Percentiles rank a stretch among this genome's conserved stretches.
These are phyloP conservation scores for Lemur catta DNA, from an alignment of 2,797 vertebrate genomes.

Conservation along the genomic window DNA sequence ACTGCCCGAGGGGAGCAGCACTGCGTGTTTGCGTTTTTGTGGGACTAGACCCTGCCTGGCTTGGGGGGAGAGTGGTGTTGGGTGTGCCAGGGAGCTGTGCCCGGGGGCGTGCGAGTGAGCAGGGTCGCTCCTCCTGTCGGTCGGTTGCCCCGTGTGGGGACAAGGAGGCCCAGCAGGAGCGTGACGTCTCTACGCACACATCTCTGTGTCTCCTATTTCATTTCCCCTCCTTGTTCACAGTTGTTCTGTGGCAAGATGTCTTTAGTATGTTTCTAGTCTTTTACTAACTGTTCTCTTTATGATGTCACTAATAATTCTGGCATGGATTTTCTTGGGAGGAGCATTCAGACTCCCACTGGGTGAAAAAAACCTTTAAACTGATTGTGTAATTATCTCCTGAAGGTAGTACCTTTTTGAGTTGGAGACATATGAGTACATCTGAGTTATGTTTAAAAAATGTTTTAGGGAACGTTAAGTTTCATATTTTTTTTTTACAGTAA, in stretches of 20 bases:
- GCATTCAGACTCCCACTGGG: background rate
- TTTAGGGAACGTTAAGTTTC: background rate
- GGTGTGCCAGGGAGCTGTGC: background rate
- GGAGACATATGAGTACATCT: background rate
- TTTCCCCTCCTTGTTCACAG: background rate
- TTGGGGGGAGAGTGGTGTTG: background rate
- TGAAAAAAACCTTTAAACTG: background rate
- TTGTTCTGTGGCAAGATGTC: background rate
- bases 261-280: background rate
- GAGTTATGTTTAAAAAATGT: background rate
- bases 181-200: background rate
- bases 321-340: constrained; percentile 20
- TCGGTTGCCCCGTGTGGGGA: background rate
- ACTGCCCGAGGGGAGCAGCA: background rate
- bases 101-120: background rate
- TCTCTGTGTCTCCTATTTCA: background rate
- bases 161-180: background rate
- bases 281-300: constrained; percentile 41
- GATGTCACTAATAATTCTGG: constrained; percentile 14
- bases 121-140: rapidly evolving
- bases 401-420: background rate
- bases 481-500: background rate
- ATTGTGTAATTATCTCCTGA: background rate
- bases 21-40: background rate
- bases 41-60: background rate